Base-by-base conservation (phyloP, 2,113 vertebrate species). In the Beaufortia kweichowensis region DNA sequence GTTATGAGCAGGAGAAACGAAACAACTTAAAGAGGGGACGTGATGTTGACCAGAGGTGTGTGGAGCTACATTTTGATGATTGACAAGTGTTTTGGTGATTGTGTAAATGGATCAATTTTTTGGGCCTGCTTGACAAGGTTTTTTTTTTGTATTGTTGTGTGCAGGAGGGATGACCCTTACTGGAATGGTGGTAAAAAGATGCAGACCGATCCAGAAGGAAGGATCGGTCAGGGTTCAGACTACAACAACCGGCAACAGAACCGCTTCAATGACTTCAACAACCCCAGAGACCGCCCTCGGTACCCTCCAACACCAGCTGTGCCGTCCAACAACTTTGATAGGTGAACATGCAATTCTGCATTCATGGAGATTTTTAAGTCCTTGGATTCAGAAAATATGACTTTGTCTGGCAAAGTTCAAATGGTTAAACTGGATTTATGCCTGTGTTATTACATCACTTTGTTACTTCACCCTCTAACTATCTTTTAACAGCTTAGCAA, bases 111-210 rank as follows among this genome's bases (percentile, higher is more conserved):
- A n/a, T n/a, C n/a, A n/a, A n/a, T n/a, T n/a, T n/a, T n/a, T n/a
- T n/a, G n/a, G n/a, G n/a, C n/a, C n/a, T n/a, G n/a, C n/a, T n/a
- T n/a, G n/a, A n/a, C n/a, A 48, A 24, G 9, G n/a, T 19, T 59
- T 15, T 41, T 7, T 77, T 84, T 5, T 64, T 77, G n/a, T n/a
- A n/a, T 21, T 14, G 41, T 11, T 84, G 82, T 78, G 64, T 89
- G 70, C 57, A 96, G 96, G 80, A 92, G 96, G 81, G 96, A 98
- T 1, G 94, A 96, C 56, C 85, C 94, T 2, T 99, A 95, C 81
- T 99, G 97, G 97, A 97, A 90, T 3, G 93, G 95, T 50, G 95
- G 84, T 83, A 99, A 99, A 88, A 98, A 98, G 88, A 93, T 98
- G 78, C 87, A 92, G 81, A 82, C 95, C 0, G 95, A 96, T 55